These are phyloP conservation scores for Digitonthophagus gazella DNA, from an alignment of 2,888 invertebrate genomes.

Conservation along the genomic window DNA sequence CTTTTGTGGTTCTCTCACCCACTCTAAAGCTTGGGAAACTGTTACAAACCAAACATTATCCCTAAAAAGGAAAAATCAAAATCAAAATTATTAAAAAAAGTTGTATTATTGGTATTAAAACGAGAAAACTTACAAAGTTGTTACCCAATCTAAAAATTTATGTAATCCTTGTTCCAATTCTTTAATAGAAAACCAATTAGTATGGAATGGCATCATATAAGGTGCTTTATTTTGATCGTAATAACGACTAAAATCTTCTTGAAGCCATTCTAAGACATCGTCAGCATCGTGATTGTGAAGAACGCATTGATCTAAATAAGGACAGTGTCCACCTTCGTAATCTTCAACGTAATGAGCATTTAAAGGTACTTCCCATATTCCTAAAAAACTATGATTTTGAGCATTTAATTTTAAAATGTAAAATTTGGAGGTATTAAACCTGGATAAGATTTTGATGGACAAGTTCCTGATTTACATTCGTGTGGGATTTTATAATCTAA, in stretches of 20 bases:
- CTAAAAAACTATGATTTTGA: conserved; percentile 48
- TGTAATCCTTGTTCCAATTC: conserved; percentile 78
- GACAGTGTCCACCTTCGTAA: conserved; percentile 89
- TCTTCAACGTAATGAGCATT: conserved; percentile 87
- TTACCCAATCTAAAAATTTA: conserved; percentile 82
- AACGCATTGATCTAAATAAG: conserved; percentile 89
- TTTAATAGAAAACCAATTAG: conserved; percentile 93
- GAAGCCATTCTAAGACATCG: conserved; percentile 82
- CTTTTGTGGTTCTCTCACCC: conserved; percentile 84
- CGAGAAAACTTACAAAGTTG: conserved; percentile 61
- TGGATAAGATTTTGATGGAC: conserved; percentile 84
- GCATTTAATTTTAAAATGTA: background rate
- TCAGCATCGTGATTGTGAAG: conserved; percentile 77
- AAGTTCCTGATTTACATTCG: conserved; percentile 90
- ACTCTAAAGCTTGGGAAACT: conserved; percentile 82
- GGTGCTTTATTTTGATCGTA: conserved; percentile 87
- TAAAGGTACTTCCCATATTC: conserved; percentile 89
- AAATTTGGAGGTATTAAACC: conserved; percentile 53
- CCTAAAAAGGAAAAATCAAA: conserved; percentile 54
- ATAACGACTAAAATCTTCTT: conserved; percentile 82
- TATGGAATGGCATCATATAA: conserved; percentile 95
- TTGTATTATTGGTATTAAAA: background rate
- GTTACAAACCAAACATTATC: conserved; percentile 86
- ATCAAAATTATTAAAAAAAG: background rate
- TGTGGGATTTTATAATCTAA: conserved; percentile 90